A percentile compares a stretch with the other conserved stretches of the same genome.
Conservation (phyloP, 2,113 vertebrate species). For the Antigone vipio region DNA sequence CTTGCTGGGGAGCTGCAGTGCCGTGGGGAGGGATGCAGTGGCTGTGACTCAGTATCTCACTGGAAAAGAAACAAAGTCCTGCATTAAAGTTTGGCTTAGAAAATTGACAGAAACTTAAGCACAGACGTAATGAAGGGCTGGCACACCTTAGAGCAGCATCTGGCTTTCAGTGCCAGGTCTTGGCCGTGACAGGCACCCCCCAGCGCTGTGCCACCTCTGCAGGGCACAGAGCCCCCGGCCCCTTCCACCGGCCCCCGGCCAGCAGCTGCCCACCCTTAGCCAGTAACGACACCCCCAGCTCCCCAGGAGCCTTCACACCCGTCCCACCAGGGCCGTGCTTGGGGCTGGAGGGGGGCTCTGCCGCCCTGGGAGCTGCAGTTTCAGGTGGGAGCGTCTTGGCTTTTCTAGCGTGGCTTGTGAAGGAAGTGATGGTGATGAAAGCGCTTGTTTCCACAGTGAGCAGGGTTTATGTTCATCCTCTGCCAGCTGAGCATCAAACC, state of each 20-base stretch:
- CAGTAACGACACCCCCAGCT: neutral
- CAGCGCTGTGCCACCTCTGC: fast-evolving
- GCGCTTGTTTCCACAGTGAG: fast-evolving
- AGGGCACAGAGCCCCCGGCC: neutral
- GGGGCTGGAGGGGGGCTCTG: fast-evolving
- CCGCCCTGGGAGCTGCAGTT: fast-evolving
- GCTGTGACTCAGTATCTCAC: too few species aligned
- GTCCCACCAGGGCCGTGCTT: fast-evolving
- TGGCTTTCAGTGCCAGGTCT: neutral
- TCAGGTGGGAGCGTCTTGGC: neutral
- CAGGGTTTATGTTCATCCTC: neutral
- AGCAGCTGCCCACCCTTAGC: neutral
- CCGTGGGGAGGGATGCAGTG: fast-evolving
- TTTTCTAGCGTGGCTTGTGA: fast-evolving
- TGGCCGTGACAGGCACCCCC: neutral
- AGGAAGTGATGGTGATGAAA: fast-evolving
- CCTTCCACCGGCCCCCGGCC: fast-evolving
- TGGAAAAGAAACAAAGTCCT: neutral
- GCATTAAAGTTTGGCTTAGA: neutral
- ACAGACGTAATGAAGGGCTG: neutral
- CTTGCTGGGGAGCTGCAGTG: neutral
- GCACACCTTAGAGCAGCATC: fast-evolving
- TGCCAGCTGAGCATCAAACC: neutral
- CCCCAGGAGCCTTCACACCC: neutral
- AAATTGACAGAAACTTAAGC: neutral